Evolutionary conservation across 2,113 vertebrate genomes (phyloP).

Genomic region (Clarias batrachus): DNA sequence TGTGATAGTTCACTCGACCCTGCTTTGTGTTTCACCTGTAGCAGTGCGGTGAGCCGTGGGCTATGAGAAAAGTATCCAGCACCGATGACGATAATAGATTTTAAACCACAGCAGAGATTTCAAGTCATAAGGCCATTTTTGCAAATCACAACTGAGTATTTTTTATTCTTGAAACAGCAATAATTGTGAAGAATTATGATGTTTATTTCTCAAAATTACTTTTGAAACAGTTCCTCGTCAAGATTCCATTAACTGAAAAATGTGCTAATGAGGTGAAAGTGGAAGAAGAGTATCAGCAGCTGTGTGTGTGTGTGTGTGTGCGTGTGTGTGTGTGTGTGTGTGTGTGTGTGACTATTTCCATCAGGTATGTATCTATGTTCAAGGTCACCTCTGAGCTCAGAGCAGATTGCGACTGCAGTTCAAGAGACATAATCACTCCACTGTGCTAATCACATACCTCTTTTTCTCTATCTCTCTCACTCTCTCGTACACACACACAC

Average conservation of each 20-base stretch:
- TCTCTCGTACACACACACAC: not conserved
- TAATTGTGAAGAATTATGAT: not conserved
- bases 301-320: constrained; percentile 11
- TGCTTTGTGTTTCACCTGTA: constrained; percentile 57
- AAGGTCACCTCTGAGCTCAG: constrained; percentile 46
- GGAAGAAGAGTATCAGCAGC: not conserved
- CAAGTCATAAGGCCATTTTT: constrained; percentile 28
- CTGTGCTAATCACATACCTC: constrained; percentile 39
- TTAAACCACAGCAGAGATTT: constrained; percentile 61
- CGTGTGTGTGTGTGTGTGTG: constrained; percentile 16
- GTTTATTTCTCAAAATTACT: not conserved
- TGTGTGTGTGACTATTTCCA: constrained; percentile 34
- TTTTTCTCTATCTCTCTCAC: constrained; percentile 25
- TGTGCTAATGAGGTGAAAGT: constrained; percentile 7
- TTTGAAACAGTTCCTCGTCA: not conserved
- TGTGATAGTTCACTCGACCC: constrained; percentile 74
- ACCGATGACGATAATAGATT: constrained; percentile 67
- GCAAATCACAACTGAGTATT: not conserved
- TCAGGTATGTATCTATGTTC: constrained; percentile 43
- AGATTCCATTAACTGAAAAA: constrained; percentile 1
- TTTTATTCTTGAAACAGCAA: not conserved
- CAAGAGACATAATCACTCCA: constrained; percentile 42
- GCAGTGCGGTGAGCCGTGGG: constrained; percentile 57
- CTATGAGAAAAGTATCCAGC: constrained; percentile 18
- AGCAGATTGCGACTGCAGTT: constrained; percentile 45